Conservation (phyloP, 1,140 invertebrate genomes). For the Drosophila insularis region DNA sequence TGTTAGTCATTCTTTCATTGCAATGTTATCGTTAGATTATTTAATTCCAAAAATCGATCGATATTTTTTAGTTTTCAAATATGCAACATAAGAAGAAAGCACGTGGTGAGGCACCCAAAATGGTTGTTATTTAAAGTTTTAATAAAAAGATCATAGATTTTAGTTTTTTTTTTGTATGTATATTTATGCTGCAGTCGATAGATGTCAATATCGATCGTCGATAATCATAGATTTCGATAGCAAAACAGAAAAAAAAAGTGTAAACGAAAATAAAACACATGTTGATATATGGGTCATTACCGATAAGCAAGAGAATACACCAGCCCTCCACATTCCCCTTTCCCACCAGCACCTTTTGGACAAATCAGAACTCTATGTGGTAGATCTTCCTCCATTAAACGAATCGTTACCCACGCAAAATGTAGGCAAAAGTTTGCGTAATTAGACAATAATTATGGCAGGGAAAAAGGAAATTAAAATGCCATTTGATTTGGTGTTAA, state of each 20-base stretch:
- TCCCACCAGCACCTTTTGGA: too few species aligned
- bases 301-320: constrained; percentile 24
- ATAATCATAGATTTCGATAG: constrained; percentile 1
- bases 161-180: background rate
- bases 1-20: background rate
- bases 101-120: too few species aligned
- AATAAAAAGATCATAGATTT: background rate
- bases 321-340: too few species aligned
- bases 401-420: constrained; percentile 3
- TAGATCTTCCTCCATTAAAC: background rate
- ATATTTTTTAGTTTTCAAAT: too few species aligned
- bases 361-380: too few species aligned
- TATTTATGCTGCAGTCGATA: background rate
- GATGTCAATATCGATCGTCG: constrained; percentile 1
- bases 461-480: constrained; percentile 33
- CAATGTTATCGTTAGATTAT: too few species aligned
- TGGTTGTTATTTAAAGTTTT: too few species aligned
- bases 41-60: too few species aligned
- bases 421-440: constrained; percentile 35
- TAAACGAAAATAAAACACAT: constrained; percentile 56
- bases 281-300: constrained; percentile 73
- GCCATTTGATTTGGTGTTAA: constrained; percentile 23
- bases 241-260: background rate
- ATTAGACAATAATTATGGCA: constrained; percentile 45
- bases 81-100: too few species aligned